phyloP scores from a whole-genome alignment of 2,113 vertebrate genomes.

The Callithrix jacchus region DNA sequence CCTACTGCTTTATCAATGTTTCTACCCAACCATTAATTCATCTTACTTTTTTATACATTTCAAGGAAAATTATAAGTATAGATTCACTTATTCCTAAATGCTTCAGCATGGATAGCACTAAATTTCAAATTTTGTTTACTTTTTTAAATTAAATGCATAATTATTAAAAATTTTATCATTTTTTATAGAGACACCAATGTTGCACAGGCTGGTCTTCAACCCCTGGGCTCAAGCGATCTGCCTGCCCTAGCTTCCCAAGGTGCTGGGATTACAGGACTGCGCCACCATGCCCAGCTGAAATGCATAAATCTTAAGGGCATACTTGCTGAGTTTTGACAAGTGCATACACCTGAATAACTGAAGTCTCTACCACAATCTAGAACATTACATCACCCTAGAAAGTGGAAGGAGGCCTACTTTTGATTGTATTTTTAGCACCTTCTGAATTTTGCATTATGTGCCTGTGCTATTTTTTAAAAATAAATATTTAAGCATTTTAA shows the following conservation, averaged over 20 bases:
- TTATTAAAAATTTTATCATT: not conserved
- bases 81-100: not conserved
- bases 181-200: not conserved
- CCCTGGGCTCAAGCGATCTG: not conserved
- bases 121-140: constrained; percentile 20
- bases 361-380: not conserved
- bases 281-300: not conserved
- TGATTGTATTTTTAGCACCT: not conserved
- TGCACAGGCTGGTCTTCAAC: not conserved
- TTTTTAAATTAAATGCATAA: not conserved
- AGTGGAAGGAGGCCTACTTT: not conserved
- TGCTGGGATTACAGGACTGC: not conserved
- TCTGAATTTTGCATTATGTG: not conserved
- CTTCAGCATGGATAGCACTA: not conserved
- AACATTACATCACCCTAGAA: not conserved
- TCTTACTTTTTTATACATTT: not conserved
- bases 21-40: not conserved
- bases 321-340: not conserved
- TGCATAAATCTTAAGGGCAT: not conserved
- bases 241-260: not conserved
- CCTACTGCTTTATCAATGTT: not conserved
- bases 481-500: constrained; percentile 21
- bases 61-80: not conserved
- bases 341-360: not conserved
- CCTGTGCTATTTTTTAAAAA: constrained; percentile 14